Evolutionary conservation across 2,797 vertebrate species (phyloP), one percentile per base, ranked within the genome.

Genomic region (Oryzias dopingdopingensis): DNA sequence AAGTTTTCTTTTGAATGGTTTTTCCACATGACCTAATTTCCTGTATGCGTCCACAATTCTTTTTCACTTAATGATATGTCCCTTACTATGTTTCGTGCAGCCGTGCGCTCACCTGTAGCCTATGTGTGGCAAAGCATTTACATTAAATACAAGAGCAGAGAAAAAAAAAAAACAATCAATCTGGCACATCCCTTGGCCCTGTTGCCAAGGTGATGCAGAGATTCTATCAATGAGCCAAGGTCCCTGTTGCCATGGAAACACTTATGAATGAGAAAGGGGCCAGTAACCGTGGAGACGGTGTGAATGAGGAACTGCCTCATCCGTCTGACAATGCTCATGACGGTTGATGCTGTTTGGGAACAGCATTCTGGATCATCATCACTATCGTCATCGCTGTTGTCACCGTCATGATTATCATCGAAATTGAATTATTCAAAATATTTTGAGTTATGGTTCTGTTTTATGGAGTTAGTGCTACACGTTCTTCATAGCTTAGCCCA

Each of bases 211-310:
- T 79, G 86, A 90, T 90, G 72, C 83, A 75, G 76, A 87, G 91
- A 93, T 91, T 93, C 87, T 93, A 93, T 96, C 94, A 95, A 95
- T 95, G 94, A 93, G 86, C 83, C 86, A 78, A 86, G 80, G 87
- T 85, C 78, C 82, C 78, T 76, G 89, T 95, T 92, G 79, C 93
- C 87, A 91, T 93, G 93, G 93, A 88, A 94, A 95, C 93, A 83
- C 84, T 90, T 92, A 92, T 95, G 94, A 96, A 95, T 95, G 94
- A 94, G 91, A 92, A 89, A 77, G 83, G 87, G 57, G 83, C 85
- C 86, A 74, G 93, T 94, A 93, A 92, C 93, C 87, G 86, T 91
- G 93, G 91, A 90, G 92, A 94, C 90, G 65, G 89, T 83, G 84
- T 94, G 92, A 95, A 93, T 93, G 92, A 93, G 91, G 91, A 91